Percentiles rank a stretch among this genome's conserved stretches.
phyloP scores from a whole-genome alignment of 2,113 vertebrate genomes.

The Aspidoscelis tigris region DNA sequence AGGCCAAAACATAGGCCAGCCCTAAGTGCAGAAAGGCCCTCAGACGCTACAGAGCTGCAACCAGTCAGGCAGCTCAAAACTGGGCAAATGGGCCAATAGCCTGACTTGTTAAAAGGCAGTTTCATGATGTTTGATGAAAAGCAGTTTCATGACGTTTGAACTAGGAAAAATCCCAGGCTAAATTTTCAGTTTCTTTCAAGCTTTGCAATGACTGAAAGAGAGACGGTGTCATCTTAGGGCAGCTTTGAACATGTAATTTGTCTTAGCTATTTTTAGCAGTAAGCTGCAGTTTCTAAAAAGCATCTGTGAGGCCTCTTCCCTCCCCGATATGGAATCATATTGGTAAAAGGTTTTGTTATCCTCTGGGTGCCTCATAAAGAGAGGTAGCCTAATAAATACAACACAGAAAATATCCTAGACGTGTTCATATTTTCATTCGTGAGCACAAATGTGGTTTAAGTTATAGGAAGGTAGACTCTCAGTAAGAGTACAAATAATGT shows the following conservation, averaged over 20 bases:
- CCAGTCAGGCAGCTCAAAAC: background rate
- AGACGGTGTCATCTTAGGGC: conserved; percentile 3
- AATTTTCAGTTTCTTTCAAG: background rate
- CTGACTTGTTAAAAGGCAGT: background rate
- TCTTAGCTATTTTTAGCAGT: background rate
- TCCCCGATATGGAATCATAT: background rate
- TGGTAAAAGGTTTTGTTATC: too few species aligned
- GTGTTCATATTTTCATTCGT: background rate
- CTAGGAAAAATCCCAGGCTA: background rate
- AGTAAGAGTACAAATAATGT: background rate
- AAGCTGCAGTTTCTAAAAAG: conserved; percentile 11
- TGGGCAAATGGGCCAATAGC: too few species aligned
- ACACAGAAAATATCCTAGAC: background rate
- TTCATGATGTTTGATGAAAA: background rate
- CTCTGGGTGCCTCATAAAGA: too few species aligned
- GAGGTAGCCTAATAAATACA: background rate
- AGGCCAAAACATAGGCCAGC: too few species aligned
- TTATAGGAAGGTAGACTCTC: too few species aligned
- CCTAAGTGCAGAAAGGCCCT: too few species aligned
- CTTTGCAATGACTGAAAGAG: background rate
- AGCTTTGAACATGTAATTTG: background rate
- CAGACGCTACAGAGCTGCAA: background rate
- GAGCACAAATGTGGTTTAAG: background rate
- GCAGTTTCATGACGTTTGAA: too few species aligned
- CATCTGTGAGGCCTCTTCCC: background rate